These are phyloP conservation scores for Sebastes iracundus DNA, from an alignment of 2,797 vertebrate genomes.

Conservation along the genomic window DNA sequence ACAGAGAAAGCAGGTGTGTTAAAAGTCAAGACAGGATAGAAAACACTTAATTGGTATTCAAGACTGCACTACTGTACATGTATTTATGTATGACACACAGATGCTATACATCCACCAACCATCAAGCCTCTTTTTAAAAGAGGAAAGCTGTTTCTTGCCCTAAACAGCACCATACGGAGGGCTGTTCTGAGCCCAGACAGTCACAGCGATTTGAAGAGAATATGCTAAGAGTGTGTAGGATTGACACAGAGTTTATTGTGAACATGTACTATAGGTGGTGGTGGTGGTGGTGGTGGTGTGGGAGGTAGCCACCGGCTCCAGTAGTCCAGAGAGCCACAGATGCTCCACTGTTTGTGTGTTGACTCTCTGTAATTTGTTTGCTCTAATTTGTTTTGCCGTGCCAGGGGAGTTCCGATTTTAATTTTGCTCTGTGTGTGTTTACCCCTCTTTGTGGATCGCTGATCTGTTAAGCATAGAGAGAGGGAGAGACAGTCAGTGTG, in stretches of 20 bases:
- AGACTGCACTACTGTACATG: neutral
- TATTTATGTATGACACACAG: neutral
- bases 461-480: slow-evolving; percentile 82
- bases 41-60: neutral
- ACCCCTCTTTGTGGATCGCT: slow-evolving; percentile 98
- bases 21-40: neutral
- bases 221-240: neutral
- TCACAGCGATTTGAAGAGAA: slow-evolving; percentile 9
- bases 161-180: neutral
- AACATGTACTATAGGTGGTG: slow-evolving; percentile 43
- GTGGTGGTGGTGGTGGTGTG: slow-evolving; percentile 43
- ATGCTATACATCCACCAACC: neutral
- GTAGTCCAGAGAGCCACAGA: slow-evolving; percentile 90
- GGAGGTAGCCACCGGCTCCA: slow-evolving; percentile 72
- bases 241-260: slow-evolving; percentile 37
- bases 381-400: slow-evolving; percentile 99
- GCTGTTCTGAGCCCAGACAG: neutral
- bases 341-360: slow-evolving; percentile 94
- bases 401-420: slow-evolving; percentile 99
- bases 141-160: neutral
- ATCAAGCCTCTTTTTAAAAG: neutral
- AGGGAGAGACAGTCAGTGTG: slow-evolving; percentile 58
- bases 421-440: slow-evolving; percentile 99
- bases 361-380: slow-evolving; percentile 99
- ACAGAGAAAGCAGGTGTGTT: neutral